A percentile compares a stretch with the other conserved stretches of the same genome.
Evolutionary conservation across 2,888 invertebrate species (phyloP).

Genomic region (Kuschelorhynchus macadamiae): DNA sequence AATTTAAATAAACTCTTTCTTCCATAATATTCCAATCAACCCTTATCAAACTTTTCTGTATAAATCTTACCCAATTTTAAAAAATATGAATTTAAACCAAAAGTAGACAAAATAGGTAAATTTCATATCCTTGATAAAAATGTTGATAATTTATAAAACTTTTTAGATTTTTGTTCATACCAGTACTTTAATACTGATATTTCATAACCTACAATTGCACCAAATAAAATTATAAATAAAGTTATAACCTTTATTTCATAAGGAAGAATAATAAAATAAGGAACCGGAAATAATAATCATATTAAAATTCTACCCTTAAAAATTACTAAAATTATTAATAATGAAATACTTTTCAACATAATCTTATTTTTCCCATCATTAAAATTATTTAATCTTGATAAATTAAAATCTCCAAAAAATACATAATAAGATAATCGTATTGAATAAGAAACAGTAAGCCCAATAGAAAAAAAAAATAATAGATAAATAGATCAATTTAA

Average conservation of each 20-base stretch:
- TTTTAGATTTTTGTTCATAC: too few relatives aligned
- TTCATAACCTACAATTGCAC: constrained; percentile 68
- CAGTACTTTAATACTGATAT: too few relatives aligned
- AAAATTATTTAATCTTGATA: constrained; percentile 69
- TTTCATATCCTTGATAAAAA: constrained; percentile 71
- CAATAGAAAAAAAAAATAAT: constrained; percentile 73
- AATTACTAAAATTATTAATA: constrained; percentile 71
- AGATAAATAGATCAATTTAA: constrained; percentile 72
- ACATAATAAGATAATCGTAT: constrained; percentile 71
- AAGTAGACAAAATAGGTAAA: constrained; percentile 67
- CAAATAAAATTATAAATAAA: constrained; percentile 70
- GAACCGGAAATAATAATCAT: constrained; percentile 72
- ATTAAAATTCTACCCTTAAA: constrained; percentile 72
- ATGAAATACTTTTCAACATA: constrained; percentile 67
- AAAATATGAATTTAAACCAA: constrained; percentile 68
- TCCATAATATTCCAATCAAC: constrained; percentile 58
- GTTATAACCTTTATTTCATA: constrained; percentile 70
- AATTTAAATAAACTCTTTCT: constrained; percentile 37
- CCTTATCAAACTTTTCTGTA: constrained; percentile 65
- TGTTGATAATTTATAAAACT: too few relatives aligned
- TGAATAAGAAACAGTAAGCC: constrained; percentile 71
- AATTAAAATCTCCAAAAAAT: constrained; percentile 70
- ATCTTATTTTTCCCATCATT: constrained; percentile 69
- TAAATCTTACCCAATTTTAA: constrained; percentile 68
- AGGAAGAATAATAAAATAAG: constrained; percentile 72